Evolutionary conservation across 2,888 invertebrate genomes (phyloP).

Genomic region (Heliconius charithonia): DNA sequence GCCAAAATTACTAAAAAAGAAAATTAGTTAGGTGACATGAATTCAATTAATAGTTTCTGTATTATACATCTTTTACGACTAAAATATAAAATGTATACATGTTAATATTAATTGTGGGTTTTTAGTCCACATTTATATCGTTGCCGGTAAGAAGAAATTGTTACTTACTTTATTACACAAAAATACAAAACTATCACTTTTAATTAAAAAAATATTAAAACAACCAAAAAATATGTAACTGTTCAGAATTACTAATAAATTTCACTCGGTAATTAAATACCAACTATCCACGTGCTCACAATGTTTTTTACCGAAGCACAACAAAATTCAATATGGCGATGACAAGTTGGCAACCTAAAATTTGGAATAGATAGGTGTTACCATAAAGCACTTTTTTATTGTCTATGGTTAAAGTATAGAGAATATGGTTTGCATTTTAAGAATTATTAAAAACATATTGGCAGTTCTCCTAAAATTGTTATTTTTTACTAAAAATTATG

Average conservation of each 20-base stretch:
- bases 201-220: conserved; percentile 56
- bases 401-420: neutral
- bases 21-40: neutral
- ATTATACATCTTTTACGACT: neutral
- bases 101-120: conserved; percentile 48
- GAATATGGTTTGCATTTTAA: neutral
- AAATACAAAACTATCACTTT: conserved; percentile 62
- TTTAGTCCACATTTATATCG: conserved; percentile 66
- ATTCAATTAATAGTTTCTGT: neutral
- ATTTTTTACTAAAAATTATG: no score
- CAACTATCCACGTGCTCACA: conserved; percentile 87
- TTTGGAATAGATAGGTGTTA: neutral
- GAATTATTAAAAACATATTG: neutral
- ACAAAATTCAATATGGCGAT: conserved; percentile 87
- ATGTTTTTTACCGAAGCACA: conserved; percentile 85
- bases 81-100: conserved; percentile 22
- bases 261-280: conserved; percentile 68
- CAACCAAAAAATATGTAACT: conserved; percentile 60
- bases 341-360: conserved; percentile 61
- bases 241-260: conserved; percentile 72
- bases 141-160: conserved; percentile 64
- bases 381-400: conserved; percentile 9
- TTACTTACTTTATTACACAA: conserved; percentile 72
- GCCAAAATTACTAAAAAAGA: conserved; percentile 53
- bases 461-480: no score